phyloP scores from a whole-genome alignment of 2,113 vertebrate species.

The Marmota monax region DNA sequence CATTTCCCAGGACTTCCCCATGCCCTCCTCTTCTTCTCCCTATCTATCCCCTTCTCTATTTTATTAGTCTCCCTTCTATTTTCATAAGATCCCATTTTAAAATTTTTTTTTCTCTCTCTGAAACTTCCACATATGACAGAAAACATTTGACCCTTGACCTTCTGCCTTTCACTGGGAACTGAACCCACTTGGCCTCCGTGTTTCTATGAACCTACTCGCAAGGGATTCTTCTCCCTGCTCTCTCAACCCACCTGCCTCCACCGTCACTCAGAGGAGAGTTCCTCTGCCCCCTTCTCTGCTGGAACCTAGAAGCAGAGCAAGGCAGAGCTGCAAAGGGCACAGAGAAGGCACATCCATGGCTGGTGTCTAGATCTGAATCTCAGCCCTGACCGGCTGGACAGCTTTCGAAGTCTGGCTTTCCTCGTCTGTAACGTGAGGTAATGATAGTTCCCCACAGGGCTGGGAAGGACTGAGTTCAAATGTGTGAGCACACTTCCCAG shows the following conservation, averaged over 20 bases:
- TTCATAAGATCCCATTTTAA: no score
- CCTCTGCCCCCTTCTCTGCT: not conserved
- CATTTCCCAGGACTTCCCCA: no score
- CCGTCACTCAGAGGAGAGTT: not conserved
- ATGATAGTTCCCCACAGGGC: not conserved
- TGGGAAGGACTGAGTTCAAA: not conserved
- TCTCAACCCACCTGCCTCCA: not conserved
- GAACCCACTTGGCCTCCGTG: no score
- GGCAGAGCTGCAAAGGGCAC: not conserved
- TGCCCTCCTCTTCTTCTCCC: no score
- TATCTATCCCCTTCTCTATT: no score
- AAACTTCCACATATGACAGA: no score
- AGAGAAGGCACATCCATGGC: not conserved
- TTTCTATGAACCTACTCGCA: not conserved
- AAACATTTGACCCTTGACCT: no score
- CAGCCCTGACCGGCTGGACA: not conserved
- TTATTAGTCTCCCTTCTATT: no score
- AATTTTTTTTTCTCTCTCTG: no score
- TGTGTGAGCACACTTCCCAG: not conserved
- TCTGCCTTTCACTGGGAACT: not conserved
- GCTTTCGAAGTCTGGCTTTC: not conserved
- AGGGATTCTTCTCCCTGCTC: not conserved
- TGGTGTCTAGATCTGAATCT: not conserved
- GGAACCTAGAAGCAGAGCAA: not conserved
- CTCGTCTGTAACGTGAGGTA: not conserved